Base-by-base conservation (phyloP, 1,140 invertebrate genomes). In the Bradynema listronoti region DNA sequence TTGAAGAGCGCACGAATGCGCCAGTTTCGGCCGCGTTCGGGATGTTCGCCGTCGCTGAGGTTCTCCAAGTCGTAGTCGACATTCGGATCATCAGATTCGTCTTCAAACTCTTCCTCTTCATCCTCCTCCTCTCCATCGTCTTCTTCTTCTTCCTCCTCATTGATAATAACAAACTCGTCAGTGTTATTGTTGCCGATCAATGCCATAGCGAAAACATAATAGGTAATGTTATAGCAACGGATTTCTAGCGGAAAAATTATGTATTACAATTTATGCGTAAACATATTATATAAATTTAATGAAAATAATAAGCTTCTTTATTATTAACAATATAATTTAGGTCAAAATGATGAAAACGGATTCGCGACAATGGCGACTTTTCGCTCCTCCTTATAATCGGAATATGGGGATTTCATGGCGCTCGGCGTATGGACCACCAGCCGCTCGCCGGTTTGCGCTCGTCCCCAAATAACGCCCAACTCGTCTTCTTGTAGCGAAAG, bases 321-420 rank as follows among this genome's bases (percentile, higher is more conserved):
- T 72, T 72, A 29, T 67, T 67, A 2, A n/a, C n/a, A n/a, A n/a
- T n/a, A n/a, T n/a, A n/a, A n/a, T n/a, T n/a, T n/a, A n/a, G n/a
- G n/a, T n/a, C n/a, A n/a, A n/a, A n/a, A n/a, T n/a, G n/a, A n/a
- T n/a, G n/a, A n/a, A n/a, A n/a, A n/a, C n/a, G n/a, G 3, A 3
- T 19, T 27, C 4, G 68, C 69, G 2, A 69, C 25, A 24, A 50
- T 42, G 9, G 70, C 70, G 49, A 73, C 70, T 66, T 71, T 71
- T 50, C 68, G 45, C 11, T 29, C 32, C 49, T 71, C 68, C 51
- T 58, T 29, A 50, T 73, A 69, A 22, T 70, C 70, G 19, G 58
- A 58, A 25, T 49, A 39, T 11, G 22, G 14, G 19, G 30, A 33
- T 36, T 70, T 64, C 30, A 71, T 53, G 22, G 50, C 32, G 19